These are phyloP conservation scores for Lepidochrysops patricia DNA, from an alignment of 2,888 invertebrate genomes.

Conservation along the genomic window DNA sequence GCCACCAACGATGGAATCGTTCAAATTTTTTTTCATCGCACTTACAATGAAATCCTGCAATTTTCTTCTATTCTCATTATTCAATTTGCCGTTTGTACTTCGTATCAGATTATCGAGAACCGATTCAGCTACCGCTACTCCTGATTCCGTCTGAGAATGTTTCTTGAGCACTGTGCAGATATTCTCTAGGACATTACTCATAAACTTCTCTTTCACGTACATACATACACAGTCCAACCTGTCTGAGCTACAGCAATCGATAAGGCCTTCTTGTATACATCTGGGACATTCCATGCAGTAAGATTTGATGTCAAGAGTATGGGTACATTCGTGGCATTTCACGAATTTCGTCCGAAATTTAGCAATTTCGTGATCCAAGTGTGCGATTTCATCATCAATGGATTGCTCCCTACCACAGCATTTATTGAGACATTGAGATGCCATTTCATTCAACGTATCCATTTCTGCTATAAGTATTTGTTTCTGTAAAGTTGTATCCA, in stretches of 20 bases:
- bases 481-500: neutral
- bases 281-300: conserved; percentile 55
- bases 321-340: conserved; percentile 44
- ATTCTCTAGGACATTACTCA: conserved; percentile 49
- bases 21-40: conserved; percentile 53
- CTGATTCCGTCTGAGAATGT: neutral
- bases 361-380: conserved; percentile 37
- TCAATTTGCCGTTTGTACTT: conserved; percentile 57
- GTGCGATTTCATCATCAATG: conserved; percentile 39
- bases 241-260: conserved; percentile 38
- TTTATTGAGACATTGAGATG: conserved; percentile 43
- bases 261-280: conserved; percentile 47
- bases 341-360: conserved; percentile 36
- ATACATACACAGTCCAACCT: conserved; percentile 51
- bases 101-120: conserved; percentile 42
- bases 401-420: conserved; percentile 41
- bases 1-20: conserved; percentile 58
- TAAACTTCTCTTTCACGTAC: conserved; percentile 47
- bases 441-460: conserved; percentile 37
- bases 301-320: conserved; percentile 43
- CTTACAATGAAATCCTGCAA: conserved; percentile 52
- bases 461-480: conserved; percentile 43
- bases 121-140: conserved; percentile 41
- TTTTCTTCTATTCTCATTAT: conserved; percentile 39
- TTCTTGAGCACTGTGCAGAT: conserved; percentile 5